These are phyloP conservation scores for Seriola rivoliana DNA, from an alignment of 2,113 vertebrate genomes.

Conservation along the genomic window DNA sequence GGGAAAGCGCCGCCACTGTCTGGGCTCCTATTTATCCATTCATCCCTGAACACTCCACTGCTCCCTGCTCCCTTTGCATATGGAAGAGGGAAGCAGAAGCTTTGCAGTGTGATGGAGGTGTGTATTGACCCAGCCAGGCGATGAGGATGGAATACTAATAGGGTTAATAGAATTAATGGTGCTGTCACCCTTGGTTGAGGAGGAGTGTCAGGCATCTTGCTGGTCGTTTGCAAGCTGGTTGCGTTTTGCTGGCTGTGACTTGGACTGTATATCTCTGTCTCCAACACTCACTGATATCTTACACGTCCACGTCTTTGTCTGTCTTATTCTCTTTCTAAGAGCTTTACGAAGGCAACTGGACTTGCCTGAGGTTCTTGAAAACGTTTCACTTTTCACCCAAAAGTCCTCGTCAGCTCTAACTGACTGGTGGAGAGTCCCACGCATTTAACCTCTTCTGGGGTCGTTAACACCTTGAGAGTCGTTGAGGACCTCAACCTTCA, in stretches of 20 bases:
- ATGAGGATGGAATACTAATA: conserved; percentile 80
- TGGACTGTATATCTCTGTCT: conserved; percentile 4
- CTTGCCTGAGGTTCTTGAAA: no score
- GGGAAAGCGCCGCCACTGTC: conserved; percentile 31
- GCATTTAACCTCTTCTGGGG: no score
- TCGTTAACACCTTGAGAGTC: no score
- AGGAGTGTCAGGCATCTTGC: conserved; percentile 46
- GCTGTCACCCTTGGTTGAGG: conserved; percentile 71
- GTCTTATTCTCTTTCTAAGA: background rate
- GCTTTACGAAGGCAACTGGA: no score
- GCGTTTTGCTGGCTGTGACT: conserved; percentile 20
- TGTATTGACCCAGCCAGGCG: conserved; percentile 70
- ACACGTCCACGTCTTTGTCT: background rate
- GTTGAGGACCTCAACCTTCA: no score
- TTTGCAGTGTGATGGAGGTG: conserved; percentile 73
- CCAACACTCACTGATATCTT: conserved; percentile 14
- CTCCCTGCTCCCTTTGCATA: conserved; percentile 43
- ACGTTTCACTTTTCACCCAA: no score
- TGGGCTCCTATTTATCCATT: conserved; percentile 47
- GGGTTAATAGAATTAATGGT: conserved; percentile 81
- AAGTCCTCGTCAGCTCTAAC: no score
- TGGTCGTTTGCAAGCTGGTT: conserved; percentile 49
- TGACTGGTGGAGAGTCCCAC: no score
- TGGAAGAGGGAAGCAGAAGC: conserved; percentile 45
- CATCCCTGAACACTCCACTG: conserved; percentile 40